Evolutionary conservation across 2,797 vertebrate species (phyloP), one percentile per base, ranked within the genome.

Genomic region (Novumbra hubbsi): DNA sequence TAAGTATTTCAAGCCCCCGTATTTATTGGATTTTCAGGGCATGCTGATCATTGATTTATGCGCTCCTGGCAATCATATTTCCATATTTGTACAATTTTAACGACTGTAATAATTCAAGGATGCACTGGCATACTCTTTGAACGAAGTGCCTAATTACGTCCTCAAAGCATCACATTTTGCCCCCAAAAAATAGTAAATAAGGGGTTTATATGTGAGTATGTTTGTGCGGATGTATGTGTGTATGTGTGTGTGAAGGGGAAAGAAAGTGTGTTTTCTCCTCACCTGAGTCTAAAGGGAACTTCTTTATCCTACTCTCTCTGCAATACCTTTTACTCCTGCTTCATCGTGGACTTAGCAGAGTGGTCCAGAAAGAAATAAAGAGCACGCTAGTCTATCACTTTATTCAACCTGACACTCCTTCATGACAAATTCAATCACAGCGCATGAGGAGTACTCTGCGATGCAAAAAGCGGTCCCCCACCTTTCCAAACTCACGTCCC

Each of bases 131-230:
- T 95, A 93, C 94, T 95, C 94, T 95, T 94, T 95, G 94, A 95
- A 95, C 93, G 94, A 94, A 95, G 95, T 96, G 94, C 95, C 95
- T 95, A 95, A 95, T 95, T 95, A 95, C 92, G 92, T 95, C 94
- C 94, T 95, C 94, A 71, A 94, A 96, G 94, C 94, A 94, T 94
- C 95, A 94, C 94, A 93, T 94, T 94, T 92, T 90, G 90, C 92
- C 88, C 87, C 4, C 12, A 24, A 57, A 60, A 60, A 60, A 27
- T 34, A n/a, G 19, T 45, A 34, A 68, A 68, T 1, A 19, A n/a
- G 21, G 34, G 21, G 34, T 67, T 19, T 63, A 19, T 63, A 1
- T 66, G 64, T 66, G 34, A 21, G 32, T 67, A 19, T 34, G 65
- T n/a, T 4, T 34, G 60, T 63, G 60, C 17, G 60, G 1, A 21